A percentile compares a stretch with the other conserved stretches of the same genome.
phyloP scores from a whole-genome alignment of 2,797 vertebrate species.

The Emydoidea blandingii region DNA sequence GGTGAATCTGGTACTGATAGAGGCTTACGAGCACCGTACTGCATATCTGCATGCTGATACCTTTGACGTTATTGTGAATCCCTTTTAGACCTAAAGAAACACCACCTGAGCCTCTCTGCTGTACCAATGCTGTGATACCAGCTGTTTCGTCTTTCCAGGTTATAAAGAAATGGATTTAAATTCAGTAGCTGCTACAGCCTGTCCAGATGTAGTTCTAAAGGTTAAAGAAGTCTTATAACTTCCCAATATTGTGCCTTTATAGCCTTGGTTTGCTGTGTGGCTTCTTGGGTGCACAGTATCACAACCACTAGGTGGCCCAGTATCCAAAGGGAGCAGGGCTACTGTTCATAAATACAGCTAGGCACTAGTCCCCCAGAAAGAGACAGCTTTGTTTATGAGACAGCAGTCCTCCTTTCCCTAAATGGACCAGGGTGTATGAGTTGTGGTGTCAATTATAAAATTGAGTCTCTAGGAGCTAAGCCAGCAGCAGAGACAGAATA shows the following conservation, averaged over 20 bases:
- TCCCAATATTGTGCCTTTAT: neutral
- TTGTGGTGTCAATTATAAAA: neutral
- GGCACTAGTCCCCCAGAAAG: neutral
- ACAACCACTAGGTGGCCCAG: neutral
- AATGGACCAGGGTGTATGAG: neutral
- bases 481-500: neutral
- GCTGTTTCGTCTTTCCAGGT: neutral
- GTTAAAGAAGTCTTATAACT: neutral
- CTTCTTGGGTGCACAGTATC: neutral
- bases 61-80: neutral
- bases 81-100: neutral
- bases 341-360: neutral
- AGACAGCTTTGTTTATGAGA: neutral
- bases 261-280: neutral
- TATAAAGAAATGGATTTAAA: neutral
- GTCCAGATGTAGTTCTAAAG: neutral
- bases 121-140: accelerated
- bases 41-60: neutral
- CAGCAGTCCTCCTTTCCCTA: neutral
- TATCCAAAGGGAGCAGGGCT: neutral
- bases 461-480: neutral
- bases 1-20: neutral
- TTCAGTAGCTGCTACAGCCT: neutral
- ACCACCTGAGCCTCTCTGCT: neutral
- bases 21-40: neutral